Evolutionary conservation across 2,113 vertebrate species (phyloP).

Genomic region (Chloroceryle aenea): DNA sequence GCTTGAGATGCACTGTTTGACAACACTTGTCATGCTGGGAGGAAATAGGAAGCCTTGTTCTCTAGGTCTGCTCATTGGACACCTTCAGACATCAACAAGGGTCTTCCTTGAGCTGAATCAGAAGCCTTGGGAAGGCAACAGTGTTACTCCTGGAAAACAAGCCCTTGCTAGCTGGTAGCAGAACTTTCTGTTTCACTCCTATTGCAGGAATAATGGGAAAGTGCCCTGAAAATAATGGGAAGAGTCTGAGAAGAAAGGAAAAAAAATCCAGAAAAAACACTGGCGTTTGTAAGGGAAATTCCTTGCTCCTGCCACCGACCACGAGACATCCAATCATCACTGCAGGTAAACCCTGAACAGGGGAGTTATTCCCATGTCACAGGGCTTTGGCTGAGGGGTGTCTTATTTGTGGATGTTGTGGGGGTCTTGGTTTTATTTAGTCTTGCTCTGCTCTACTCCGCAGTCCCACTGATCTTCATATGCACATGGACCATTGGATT

Average conservation of each 20-base stretch:
- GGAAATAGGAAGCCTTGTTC: background rate
- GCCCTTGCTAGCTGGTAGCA: background rate
- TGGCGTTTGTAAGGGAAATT: background rate
- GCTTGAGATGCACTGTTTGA: background rate
- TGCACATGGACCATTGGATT: background rate
- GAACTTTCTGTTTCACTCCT: background rate
- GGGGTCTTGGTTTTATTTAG: background rate
- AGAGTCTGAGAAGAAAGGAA: background rate
- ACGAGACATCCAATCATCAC: rapidly evolving
- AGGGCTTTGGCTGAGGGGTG: background rate
- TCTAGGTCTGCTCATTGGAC: background rate
- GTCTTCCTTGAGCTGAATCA: background rate
- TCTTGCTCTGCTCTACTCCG: background rate
- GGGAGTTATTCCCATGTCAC: rapidly evolving
- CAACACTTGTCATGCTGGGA: background rate
- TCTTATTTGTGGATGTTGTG: background rate
- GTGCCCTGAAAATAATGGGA: background rate
- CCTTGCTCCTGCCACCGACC: rapidly evolving
- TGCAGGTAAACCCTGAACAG: background rate
- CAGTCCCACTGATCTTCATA: background rate
- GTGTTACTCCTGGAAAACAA: background rate
- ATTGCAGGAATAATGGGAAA: background rate
- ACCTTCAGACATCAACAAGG: background rate
- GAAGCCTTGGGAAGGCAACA: background rate
- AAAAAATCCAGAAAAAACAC: background rate